These are phyloP conservation scores for Tinea semifulvella DNA, from an alignment of 2,888 invertebrate genomes.

Conservation along the genomic window DNA sequence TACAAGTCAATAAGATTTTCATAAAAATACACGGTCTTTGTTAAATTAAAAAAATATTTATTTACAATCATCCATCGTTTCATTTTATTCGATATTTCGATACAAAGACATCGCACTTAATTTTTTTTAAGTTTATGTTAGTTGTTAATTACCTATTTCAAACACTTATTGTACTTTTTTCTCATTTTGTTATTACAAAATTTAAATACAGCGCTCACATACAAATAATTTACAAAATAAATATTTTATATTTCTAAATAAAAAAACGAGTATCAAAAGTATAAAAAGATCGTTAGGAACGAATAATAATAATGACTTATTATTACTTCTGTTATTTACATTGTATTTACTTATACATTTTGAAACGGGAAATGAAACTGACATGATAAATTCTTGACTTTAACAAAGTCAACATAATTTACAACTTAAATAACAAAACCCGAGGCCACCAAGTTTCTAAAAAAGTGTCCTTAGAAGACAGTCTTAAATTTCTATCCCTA, in stretches of 20 bases:
- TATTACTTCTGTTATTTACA: too few species aligned
- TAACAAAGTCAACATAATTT: too few species aligned
- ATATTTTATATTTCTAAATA: conserved; percentile 1
- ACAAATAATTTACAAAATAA: conserved; percentile 4
- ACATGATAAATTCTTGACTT: conserved; percentile 3
- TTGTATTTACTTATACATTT: neutral
- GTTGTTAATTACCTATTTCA: neutral
- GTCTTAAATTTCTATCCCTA: too few species aligned
- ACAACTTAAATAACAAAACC: too few species aligned
- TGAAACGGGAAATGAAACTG: neutral
- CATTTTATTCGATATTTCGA: conserved; percentile 18
- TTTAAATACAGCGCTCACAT: too few species aligned
- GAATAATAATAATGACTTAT: conserved; percentile 3
- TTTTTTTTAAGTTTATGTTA: conserved; percentile 19
- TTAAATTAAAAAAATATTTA: conserved; percentile 33
- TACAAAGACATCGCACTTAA: conserved; percentile 58
- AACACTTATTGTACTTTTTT: conserved; percentile 3
- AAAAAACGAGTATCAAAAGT: conserved; percentile 1
- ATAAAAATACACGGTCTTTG: conserved; percentile 23
- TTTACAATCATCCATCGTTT: conserved; percentile 32
- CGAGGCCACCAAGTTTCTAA: too few species aligned
- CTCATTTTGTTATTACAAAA: neutral
- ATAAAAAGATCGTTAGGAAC: neutral
- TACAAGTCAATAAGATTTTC: too few species aligned
- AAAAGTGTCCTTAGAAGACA: too few species aligned